Evolutionary conservation across 2,113 vertebrate genomes (phyloP), one percentile per base, ranked within the genome.

Genomic region (Phylloscopus trochiloides): DNA sequence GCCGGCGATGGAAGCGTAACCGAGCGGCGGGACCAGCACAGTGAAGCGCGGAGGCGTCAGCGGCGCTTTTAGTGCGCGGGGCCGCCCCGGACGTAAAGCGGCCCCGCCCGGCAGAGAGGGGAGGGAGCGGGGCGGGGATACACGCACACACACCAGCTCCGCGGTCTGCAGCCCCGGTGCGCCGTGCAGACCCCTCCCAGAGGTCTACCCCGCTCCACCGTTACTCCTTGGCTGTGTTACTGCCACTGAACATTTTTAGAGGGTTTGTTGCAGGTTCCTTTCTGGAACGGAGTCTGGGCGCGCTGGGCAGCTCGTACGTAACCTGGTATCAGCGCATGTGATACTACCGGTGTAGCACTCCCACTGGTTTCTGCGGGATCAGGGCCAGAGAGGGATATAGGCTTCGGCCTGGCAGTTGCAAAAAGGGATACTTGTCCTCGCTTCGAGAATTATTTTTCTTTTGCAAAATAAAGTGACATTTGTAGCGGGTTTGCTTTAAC

Each of bases 101-200:
- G 73, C 90, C 63, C 92, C 78, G 50, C 93, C 77, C 19, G 57
- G 47, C 40, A 9, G 58, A 71, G 61, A 31, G 58, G 59, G 73
- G 52, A 57, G 36, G 36, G 57, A 38, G 63, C n/a, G 47, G 70
- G 21, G 43, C 21, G 14, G 48, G 14, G 5, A 9, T 17, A 20
- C 43, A 24, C 40, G 40, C 25, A 0, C 16, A 3, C 24, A 0
- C 51, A 1, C 1, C 15, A 1, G 28, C 2, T 5, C 3, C 2
- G 2, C 2, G 0, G 0, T 2, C 5, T 11, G 57, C 22, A 0
- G 32, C 6, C 1, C 0, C 0, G 2, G 8, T 24, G 36, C 2
- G 17, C 8, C 0, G 29, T 36, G 18, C 19, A 1, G 48, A 5
- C 3, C 6, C 4, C 3, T 28, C 3, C n/a, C 18, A 5, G 17